phyloP scores from a whole-genome alignment of 2,888 invertebrate genomes.

The Adineta ricciae region DNA sequence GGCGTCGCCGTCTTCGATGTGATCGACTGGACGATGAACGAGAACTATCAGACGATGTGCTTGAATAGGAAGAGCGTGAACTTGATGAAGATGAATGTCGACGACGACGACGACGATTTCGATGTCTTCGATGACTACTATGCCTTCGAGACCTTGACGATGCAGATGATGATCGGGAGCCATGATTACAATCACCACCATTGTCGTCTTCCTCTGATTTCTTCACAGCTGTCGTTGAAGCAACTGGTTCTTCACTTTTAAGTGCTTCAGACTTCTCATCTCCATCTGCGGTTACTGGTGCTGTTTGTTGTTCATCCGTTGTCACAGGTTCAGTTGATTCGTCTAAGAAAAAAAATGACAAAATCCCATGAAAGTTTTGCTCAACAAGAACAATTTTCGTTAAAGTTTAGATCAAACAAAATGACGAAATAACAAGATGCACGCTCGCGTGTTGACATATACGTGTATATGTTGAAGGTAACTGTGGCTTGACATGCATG shows the following conservation, averaged over 20 bases:
- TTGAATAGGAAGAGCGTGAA: background rate
- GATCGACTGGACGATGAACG: conserved; percentile 1
- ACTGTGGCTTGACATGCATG: background rate
- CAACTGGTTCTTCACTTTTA: background rate
- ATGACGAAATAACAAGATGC: background rate
- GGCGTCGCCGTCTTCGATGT: background rate
- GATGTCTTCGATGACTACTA: background rate
- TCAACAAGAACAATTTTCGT: background rate
- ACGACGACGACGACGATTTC: background rate
- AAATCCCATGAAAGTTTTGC: background rate
- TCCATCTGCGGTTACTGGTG: background rate
- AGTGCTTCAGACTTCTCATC: background rate
- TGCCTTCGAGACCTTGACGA: background rate
- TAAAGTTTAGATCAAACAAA: background rate
- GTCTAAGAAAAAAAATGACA: background rate
- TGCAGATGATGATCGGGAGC: background rate
- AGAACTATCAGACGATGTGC: background rate
- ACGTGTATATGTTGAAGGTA: background rate
- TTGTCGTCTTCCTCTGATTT: background rate
- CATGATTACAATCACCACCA: background rate
- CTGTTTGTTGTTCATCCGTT: background rate
- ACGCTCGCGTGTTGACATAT: background rate
- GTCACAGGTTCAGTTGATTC: background rate
- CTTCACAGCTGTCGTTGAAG: background rate
- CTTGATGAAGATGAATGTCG: background rate